A percentile compares a stretch with the other conserved stretches of the same genome.
These are phyloP conservation scores for Phania funesta DNA, from an alignment of 2,888 invertebrate genomes.

Conservation along the genomic window DNA sequence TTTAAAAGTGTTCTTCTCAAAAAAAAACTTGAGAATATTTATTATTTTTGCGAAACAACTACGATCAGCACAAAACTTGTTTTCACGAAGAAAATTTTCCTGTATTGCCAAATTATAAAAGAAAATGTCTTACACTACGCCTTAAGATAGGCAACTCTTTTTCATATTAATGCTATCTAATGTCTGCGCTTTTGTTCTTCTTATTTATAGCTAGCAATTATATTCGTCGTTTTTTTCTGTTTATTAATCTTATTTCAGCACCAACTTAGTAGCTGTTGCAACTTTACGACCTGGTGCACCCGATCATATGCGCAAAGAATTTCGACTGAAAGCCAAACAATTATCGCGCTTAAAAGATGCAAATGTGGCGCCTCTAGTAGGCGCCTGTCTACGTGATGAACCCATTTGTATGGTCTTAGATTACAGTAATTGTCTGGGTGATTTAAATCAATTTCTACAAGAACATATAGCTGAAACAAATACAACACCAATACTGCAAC, in stretches of 20 bases:
- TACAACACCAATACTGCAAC: conserved; percentile 76
- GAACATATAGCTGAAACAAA: conserved; percentile 88
- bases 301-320: conserved; percentile 85
- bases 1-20: no score
- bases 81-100: no score
- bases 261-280: conserved; percentile 87
- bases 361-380: conserved; percentile 87
- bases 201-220: neutral
- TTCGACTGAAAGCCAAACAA: conserved; percentile 86
- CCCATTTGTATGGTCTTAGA: conserved; percentile 89
- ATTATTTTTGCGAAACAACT: no score
- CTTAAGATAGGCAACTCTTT: no score
- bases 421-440: conserved; percentile 84
- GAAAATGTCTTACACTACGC: no score
- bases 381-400: conserved; percentile 87
- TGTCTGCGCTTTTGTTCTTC: no score
- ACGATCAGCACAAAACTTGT: no score
- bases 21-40: no score
- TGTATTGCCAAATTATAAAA: no score
- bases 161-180: no score
- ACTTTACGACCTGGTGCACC: conserved; percentile 84
- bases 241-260: conserved; percentile 69
- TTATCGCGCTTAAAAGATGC: conserved; percentile 86
- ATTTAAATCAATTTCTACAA: conserved; percentile 91
- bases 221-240: neutral